Conservation (phyloP, 2,113 vertebrate species). For the Etheostoma cragini region DNA sequence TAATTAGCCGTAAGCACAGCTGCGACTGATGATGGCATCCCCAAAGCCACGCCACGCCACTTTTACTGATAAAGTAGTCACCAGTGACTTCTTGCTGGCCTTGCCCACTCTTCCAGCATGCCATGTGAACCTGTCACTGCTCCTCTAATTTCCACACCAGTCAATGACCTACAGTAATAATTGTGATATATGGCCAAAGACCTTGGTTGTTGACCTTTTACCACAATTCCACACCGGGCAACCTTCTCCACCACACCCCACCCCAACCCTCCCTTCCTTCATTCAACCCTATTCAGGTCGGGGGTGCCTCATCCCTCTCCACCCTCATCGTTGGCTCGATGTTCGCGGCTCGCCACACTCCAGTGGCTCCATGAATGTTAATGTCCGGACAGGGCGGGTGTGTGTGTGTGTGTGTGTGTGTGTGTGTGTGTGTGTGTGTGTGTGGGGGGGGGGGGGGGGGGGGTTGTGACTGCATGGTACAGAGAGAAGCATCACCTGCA, state of each 20-base stretch:
- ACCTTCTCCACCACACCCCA: conserved; percentile 69
- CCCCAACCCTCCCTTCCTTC: conserved; percentile 10
- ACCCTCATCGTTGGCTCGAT: conserved; percentile 61
- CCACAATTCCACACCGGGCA: conserved; percentile 66
- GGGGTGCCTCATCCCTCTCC: conserved; percentile 1
- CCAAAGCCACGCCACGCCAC: background rate
- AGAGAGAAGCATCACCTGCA: conserved; percentile 60
- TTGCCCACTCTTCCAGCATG: conserved; percentile 31
- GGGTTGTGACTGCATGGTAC: conserved; percentile 1
- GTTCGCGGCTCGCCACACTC: conserved; percentile 75
- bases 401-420: no score
- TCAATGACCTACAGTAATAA: conserved; percentile 80
- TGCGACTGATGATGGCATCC: background rate
- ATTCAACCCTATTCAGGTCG: conserved; percentile 4
- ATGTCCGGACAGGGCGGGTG: no score
- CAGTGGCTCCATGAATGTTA: conserved; percentile 86
- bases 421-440: no score
- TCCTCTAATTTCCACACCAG: conserved; percentile 71
- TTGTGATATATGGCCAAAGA: conserved; percentile 80
- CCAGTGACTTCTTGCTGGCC: conserved; percentile 16
- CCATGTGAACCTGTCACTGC: conserved; percentile 27
- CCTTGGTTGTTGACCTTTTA: conserved; percentile 83
- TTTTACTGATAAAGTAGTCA: conserved; percentile 11
- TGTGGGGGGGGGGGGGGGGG: background rate
- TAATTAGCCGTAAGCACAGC: no score